Base-by-base conservation (phyloP, 1,140 invertebrate species). In the Drosophila takahashii region DNA sequence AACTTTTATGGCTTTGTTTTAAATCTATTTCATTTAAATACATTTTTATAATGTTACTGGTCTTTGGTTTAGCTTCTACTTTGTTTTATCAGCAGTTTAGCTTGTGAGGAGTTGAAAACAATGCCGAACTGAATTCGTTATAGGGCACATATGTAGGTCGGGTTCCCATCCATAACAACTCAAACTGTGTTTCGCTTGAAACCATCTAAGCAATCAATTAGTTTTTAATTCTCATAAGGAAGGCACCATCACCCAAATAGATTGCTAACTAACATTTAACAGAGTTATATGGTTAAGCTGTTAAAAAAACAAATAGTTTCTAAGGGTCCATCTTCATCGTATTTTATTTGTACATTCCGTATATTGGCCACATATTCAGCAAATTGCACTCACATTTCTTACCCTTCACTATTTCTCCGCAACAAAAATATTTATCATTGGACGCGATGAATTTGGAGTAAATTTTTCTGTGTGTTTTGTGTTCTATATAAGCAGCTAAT, bases 281-380 rank as follows among this genome's bases (percentile, higher is more conserved):
- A 26, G 5, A 58, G 29, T 58, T 45, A 37, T 4, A 4, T 71
- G 26, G 32, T 50, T 71, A 22, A 57, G 51, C 29, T 27, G 56
- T 39, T 74, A 5, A 44, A 69, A 69, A 27, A 69, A 26, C 36
- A 34, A 70, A 70, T 47, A 69, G 64, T 70, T 70, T 48, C 7
- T 32, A 32, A 47, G 66, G 64, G 65, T 69, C 50, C 34, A 34
- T 52, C 13, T 58, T 53, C 39, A 26, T 41, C 41, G 45, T 76
- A 67, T 54, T 58, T 36, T 50, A 64, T 74, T 74, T 75, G 72
- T 75, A 75, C 72, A 75, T 75, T 75, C 72, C 72, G 51, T 75
- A 52, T 65, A 75, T 75, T 75, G 72, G 72, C 72, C 72, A 75
- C 72, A 75, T 62, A 75, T 65, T 75, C 72, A 56, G 60, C 72